Evolutionary conservation across 2,113 vertebrate genomes (phyloP).

Genomic region (Ia io): DNA sequence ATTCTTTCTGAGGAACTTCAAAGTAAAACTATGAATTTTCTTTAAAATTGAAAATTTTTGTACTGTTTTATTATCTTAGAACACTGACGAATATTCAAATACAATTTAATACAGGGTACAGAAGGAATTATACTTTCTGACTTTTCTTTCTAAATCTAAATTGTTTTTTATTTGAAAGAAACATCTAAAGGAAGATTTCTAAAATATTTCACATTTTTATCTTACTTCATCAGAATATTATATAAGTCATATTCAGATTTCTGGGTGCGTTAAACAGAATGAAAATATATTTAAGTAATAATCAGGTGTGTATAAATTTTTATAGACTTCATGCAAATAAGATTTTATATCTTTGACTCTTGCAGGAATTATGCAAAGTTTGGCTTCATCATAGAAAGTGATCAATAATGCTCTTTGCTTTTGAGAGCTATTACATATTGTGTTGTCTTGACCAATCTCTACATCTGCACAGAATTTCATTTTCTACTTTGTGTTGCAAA

Average conservation of each 20-base stretch:
- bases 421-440: background rate
- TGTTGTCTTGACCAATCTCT: background rate
- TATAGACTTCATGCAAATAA: background rate
- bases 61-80: background rate
- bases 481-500: background rate
- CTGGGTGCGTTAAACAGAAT: background rate
- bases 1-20: background rate
- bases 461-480: background rate
- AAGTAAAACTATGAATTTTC: background rate
- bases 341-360: background rate
- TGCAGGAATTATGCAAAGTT: background rate
- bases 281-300: background rate
- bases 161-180: slow-evolving; percentile 11
- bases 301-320: background rate
- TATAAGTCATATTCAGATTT: background rate
- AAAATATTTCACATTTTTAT: background rate
- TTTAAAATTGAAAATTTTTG: slow-evolving; percentile 37
- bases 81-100: background rate
- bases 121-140: background rate
- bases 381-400: background rate
- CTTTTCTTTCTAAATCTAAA: background rate
- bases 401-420: background rate
- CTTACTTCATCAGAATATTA: background rate
- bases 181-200: background rate
- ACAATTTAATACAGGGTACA: background rate